Evolutionary conservation across 2,113 vertebrate genomes (phyloP).

Genomic region (Phylloscopus trochilus): DNA sequence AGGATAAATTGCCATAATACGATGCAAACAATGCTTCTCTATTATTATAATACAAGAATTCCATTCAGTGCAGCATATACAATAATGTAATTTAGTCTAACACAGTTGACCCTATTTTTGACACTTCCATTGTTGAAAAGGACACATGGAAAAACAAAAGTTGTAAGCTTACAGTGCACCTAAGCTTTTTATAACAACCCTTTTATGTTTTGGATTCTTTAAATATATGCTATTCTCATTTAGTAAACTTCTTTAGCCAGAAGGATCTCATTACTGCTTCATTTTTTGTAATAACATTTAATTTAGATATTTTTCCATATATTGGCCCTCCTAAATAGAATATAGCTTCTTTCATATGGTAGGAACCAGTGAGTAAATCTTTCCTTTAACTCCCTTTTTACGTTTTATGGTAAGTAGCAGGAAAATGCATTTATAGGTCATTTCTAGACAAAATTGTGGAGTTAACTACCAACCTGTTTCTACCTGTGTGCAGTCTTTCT

Average conservation of each 20-base stretch:
- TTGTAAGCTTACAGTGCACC: conserved; percentile 81
- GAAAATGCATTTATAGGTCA: conserved; percentile 79
- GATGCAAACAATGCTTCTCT: conserved; percentile 76
- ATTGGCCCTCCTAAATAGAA: conserved; percentile 90
- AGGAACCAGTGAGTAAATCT: conserved; percentile 79
- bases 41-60: conserved; percentile 75
- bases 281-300: conserved; percentile 91
- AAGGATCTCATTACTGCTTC: conserved; percentile 89
- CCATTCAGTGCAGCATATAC: conserved; percentile 74
- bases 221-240: conserved; percentile 86
- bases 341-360: conserved; percentile 83
- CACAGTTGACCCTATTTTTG: conserved; percentile 79
- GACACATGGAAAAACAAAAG: conserved; percentile 77
- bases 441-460: conserved; percentile 78
- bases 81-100: conserved; percentile 79
- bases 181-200: conserved; percentile 84
- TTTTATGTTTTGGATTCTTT: conserved; percentile 78
- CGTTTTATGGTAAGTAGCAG: conserved; percentile 83
- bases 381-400: conserved; percentile 82
- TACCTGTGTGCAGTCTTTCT: conserved; percentile 80
- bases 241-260: conserved; percentile 86
- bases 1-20: conserved; percentile 83
- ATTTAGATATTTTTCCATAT: conserved; percentile 87
- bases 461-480: conserved; percentile 79
- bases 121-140: conserved; percentile 81